These are phyloP conservation scores for Alviniconcha strummeri DNA, from an alignment of 2,888 invertebrate genomes.

Conservation along the genomic window DNA sequence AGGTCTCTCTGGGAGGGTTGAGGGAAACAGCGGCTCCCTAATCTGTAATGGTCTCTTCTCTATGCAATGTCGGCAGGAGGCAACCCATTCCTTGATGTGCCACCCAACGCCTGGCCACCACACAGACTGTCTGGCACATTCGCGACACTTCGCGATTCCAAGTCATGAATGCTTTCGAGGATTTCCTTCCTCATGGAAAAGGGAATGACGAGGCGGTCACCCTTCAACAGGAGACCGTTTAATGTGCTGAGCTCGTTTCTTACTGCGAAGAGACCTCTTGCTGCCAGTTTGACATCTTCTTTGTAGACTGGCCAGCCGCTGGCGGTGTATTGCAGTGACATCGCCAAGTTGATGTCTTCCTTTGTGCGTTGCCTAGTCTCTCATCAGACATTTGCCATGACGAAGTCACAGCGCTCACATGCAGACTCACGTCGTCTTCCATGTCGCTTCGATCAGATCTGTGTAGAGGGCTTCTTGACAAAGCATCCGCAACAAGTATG, in stretches of 20 bases:
- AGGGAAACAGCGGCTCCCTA: not conserved
- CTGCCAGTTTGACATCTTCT: not conserved
- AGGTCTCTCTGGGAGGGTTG: not conserved
- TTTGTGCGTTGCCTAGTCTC: not conserved
- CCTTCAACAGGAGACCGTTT: not conserved
- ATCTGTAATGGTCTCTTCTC: not conserved
- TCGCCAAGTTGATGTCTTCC: not conserved
- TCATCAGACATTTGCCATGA: not conserved
- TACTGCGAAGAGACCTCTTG: not conserved
- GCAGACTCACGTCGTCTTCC: no score
- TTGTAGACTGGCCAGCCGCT: not conserved
- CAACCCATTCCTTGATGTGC: not conserved
- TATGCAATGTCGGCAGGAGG: not conserved
- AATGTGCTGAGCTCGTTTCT: not conserved
- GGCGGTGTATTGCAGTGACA: not conserved
- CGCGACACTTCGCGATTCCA: not conserved
- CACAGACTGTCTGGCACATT: not conserved
- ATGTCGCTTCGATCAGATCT: no score
- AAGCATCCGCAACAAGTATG: slow-evolving; percentile 33
- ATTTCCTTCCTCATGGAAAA: not conserved
- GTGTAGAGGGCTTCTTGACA: slow-evolving; percentile 23
- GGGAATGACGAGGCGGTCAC: not conserved
- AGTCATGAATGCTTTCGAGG: not conserved
- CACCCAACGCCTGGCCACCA: not conserved
- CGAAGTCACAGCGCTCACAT: no score